Conservation (phyloP, 2,113 vertebrate species). For the Electrona antarctica region DNA sequence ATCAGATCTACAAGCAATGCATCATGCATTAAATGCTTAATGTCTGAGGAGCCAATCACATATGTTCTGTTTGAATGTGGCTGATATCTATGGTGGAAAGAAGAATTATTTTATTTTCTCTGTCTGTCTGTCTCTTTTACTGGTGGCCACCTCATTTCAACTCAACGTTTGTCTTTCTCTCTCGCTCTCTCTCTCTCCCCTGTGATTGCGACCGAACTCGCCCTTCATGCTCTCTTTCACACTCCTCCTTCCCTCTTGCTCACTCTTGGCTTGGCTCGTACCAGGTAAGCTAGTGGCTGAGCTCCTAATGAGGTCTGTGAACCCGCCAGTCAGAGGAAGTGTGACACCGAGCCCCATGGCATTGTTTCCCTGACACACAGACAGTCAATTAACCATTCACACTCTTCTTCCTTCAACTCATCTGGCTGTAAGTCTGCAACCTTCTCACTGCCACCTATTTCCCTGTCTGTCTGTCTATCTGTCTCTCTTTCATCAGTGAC, state of each 20-base stretch:
- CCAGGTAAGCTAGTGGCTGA: neutral
- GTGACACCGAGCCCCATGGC: neutral
- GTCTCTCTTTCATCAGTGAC: neutral
- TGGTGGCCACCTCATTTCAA: too few species aligned
- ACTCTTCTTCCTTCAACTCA: slow-evolving; percentile 13
- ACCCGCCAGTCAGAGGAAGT: slow-evolving; percentile 20
- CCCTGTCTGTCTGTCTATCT: too few species aligned
- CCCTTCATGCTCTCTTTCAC: neutral
- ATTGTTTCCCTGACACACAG: neutral
- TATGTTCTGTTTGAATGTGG: too few species aligned
- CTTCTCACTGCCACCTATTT: too few species aligned
- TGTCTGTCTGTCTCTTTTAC: too few species aligned
- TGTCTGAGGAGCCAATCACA: too few species aligned
- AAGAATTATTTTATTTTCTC: too few species aligned
- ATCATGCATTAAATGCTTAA: too few species aligned
- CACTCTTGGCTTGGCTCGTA: neutral
- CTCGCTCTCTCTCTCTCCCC: neutral
- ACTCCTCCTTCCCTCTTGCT: slow-evolving; percentile 1
- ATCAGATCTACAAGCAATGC: too few species aligned
- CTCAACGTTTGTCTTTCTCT: neutral
- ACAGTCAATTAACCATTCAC: neutral
- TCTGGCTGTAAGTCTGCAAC: neutral
- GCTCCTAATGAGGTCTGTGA: slow-evolving; percentile 20
- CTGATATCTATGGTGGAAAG: too few species aligned
- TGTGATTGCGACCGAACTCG: too few species aligned